Evolutionary conservation across 2,797 vertebrate species (phyloP), one percentile per base, ranked within the genome.

Genomic region (Geotrypetes seraphini): DNA sequence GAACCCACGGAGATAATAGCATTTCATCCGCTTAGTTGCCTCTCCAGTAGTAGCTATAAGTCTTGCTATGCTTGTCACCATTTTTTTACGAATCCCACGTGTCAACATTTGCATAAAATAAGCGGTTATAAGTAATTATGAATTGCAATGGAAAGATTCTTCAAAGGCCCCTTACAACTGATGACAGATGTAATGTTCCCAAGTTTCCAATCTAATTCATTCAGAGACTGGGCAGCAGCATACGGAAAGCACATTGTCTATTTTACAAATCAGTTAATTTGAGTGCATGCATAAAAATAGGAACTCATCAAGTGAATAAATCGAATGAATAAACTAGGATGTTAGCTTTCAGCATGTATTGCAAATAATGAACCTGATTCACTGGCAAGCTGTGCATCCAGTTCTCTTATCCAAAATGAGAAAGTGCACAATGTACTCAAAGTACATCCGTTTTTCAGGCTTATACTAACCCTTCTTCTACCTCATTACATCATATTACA

Each of bases 61-160:
- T 54, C 43, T 43, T 6, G 25, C 31, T 27, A 48, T 60, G 32
- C 38, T 12, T 33, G 34, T 36, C n/a, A 2, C 19, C 22, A 31
- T 16, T 49, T 57, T 16, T 49, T 57, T 40, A 51, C 33, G 45
- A 57, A 47, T 42, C 39, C 25, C n/a, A 28, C 6, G 4, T 12
- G 10, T 37, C 4, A n/a, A 37, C 28, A 54, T 58, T 50, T 66
- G 36, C 51, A 70, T 63, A 46, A 60, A 64, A 63, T 54, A 33
- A 73, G 53, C 32, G 59, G 47, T 57, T 60, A 58, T 47, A 33
- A 56, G 47, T 53, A 66, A 61, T 59, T 67, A 65, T 1, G 7
- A 43, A 50, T 65, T 63, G 16, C 37, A 42, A 47, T 51, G 28
- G 40, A 57, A 66, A 53, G 39, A 44, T 43, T 56, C 45, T 71